phyloP scores from a whole-genome alignment of 1,140 invertebrate species.

The Orussus abietinus region DNA sequence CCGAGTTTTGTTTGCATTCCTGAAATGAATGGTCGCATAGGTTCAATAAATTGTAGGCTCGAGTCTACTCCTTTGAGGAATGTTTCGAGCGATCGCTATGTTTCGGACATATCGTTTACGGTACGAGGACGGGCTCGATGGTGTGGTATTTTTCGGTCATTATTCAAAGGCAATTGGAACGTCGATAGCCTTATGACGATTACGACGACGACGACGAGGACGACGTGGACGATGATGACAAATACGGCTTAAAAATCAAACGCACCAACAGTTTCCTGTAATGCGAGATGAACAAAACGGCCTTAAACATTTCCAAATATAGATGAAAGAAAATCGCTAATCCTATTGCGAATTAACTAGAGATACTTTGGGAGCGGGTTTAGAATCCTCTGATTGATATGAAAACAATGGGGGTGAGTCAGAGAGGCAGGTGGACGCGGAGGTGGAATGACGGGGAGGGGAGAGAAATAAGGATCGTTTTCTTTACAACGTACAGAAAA shows the following conservation, averaged over 20 bases:
- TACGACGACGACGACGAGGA: conserved; percentile 17
- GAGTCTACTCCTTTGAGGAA: no score
- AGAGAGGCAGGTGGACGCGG: conserved; percentile 1
- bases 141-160: conserved; percentile 38
- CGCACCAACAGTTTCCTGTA: conserved; percentile 39
- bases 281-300: conserved; percentile 40
- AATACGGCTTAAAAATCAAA: conserved; percentile 41
- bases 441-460: conserved; percentile 3
- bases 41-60: no score
- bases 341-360: conserved; percentile 7
- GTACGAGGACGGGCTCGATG: neutral
- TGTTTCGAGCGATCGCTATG: no score
- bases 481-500: conserved; percentile 37
- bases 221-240: no score
- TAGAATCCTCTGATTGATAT: no score
- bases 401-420: conserved; percentile 14
- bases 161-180: conserved; percentile 20
- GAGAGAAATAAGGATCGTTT: conserved; percentile 22
- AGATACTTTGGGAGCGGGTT: no score
- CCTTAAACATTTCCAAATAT: conserved; percentile 45
- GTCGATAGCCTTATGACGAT: conserved; percentile 24
- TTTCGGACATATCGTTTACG: no score
- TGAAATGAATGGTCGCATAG: no score
- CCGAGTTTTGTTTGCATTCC: no score
- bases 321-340: conserved; percentile 24